Evolutionary conservation across 2,797 vertebrate genomes (phyloP), one percentile per base, ranked within the genome.

Genomic region (Onychomys leucogaster): DNA sequence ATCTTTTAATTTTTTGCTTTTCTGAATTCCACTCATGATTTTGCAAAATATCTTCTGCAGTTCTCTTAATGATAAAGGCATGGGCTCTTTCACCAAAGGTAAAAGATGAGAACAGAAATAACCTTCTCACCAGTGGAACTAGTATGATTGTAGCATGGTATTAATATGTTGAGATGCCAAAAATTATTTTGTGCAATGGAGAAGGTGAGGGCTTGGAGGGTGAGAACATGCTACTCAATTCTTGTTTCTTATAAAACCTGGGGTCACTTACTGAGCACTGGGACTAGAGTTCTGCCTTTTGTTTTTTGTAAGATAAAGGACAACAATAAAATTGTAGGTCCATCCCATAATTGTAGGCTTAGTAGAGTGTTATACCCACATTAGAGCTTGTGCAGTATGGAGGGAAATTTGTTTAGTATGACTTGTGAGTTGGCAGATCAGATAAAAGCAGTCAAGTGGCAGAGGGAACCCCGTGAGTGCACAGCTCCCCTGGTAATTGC

Each of bases 381-480:
- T 95, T 55, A 97, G 73, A 98, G 95, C 86, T 71, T 59, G 80
- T 80, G 86, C 92, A 97, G 94, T 98, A 96, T 97, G 96, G 95
- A 32, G 57, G 89, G 91, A 83, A 21, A 6, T 98, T 98, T 97
- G 92, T 97, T 97, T 95, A 96, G 93, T 55, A 57, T 97, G 97
- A 78, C 93, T 97, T 82, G 91, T 95, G 86, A 96, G 94, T 55
- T 97, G 95, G 90, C 96, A 91, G 93, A 96, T 98, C 96, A 98
- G 97, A 97, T 97, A 90, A 97, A 98, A 98, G 57, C 95, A 97
- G 97, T 97, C 95, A 97, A 98, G 97, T 97, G 97, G 94, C 98
- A 97, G 98, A 97, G 97, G 97, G 96, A 95, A 82, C 95, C 1
- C 13, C 81, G 94, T 89, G 95, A 91, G 97, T 32, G 91, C 0